Evolutionary conservation across 2,888 invertebrate species (phyloP), one percentile per base, ranked within the genome.

Genomic region (Eupithecia subumbrata): DNA sequence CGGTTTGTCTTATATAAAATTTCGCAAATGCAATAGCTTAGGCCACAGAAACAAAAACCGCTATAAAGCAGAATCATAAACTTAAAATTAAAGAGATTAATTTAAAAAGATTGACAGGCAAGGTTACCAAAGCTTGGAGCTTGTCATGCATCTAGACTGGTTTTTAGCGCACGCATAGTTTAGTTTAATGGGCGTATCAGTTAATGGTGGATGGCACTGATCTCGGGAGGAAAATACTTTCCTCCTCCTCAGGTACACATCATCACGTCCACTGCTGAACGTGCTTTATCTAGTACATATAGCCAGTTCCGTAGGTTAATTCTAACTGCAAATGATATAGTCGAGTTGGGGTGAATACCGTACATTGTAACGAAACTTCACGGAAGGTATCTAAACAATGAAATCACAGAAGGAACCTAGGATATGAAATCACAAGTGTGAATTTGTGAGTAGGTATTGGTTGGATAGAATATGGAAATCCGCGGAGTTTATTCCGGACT

Each of bases 351-450:
- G 52, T 52, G 52, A n/a, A 9, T n/a, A n/a, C n/a, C n/a, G 9
- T 8, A 52, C 18, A 30, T 30, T 30, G 1, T 30, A n/a, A 52
- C 52, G 9, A 52, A 2, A 52, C n/a, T 18, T 22, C 56, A 5
- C 22, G 18, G 56, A 56, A 56, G 52, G 52, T 52, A n/a, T 52
- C 18, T 18, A 1, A 30, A 0, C 66, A 40, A 67, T 11, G n/a
- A 66, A 66, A 37, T 66, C 37, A 66, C 11, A 66, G 16, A 45
- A 45, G 45, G 16, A 16, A 16, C 45, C 34, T 18, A 9, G n/a
- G 11, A 40, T 67, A 67, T 67, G 22, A 67, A 67, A 67, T 40
- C 66, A 67, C 37, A 67, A 9, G 37, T 67, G 66, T 67, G 66
- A 67, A 67, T 67, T 67, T 67, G 34, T 5, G 40, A 66, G 18